Base-by-base conservation (phyloP, 1,140 invertebrate genomes). In the Rhyzopertha dominica region DNA sequence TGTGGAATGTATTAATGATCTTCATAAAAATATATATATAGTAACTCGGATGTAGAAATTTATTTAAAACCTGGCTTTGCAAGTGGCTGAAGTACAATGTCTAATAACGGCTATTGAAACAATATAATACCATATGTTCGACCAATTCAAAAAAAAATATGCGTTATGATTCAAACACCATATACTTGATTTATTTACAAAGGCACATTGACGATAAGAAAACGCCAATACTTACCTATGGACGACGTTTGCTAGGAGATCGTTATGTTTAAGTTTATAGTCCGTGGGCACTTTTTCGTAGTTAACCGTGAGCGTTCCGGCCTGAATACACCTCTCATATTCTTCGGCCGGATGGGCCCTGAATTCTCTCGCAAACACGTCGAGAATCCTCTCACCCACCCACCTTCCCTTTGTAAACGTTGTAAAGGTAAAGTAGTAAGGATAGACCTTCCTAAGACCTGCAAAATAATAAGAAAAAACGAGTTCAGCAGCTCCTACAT, bases 361-460 rank as follows among this genome's bases (percentile, higher is more conserved):
- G 65, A 98, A 98, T 71, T 99, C 96, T 41, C 85, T 75, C 1
- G 83, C 81, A 69, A 97, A 97, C 12, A 98, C 90, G 59, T 99
- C 94, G 30, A 94, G 73, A 31, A 99, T 86, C 61, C 88, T 87
- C 63, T 93, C 86, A 12, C 93, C 93, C 3, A 97, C 84, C 97
- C 96, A 99, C 50, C 96, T 80, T 1, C 92, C 92, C 74, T 99
- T 99, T 9, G 90, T 94, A 73, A 94, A 95, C 7, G 94, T 95
- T 31, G 88, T 91, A 71, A 97, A 99, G 9, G 89, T 94, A 71
- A 93, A 98, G 69, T 94, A 94, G 73, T 99, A 99, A 0, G 96
- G 96, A 68, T 96, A 95, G 0, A 99, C 95, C 78, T 99, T 98
- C 43, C 96, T 78, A 39, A 99, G 77, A 53, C 93, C 94, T 96